These are phyloP conservation scores for Nemurella pictetii DNA, from an alignment of 2,888 invertebrate species.

Conservation along the genomic window DNA sequence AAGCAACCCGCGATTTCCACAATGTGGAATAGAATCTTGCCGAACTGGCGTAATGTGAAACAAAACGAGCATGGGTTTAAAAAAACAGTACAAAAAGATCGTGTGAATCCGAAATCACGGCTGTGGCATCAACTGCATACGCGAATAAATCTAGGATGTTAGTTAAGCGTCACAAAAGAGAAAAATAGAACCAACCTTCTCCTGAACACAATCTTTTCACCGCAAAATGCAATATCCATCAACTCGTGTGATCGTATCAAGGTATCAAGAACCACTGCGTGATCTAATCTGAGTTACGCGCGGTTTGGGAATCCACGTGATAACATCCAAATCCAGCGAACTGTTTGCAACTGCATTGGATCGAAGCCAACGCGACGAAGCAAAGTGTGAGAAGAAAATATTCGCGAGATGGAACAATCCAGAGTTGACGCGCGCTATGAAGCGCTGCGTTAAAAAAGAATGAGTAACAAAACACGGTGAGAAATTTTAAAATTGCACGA, in stretches of 20 bases:
- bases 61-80: neutral
- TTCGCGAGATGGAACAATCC: neutral
- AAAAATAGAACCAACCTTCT: neutral
- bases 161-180: conserved; percentile 8
- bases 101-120: too few relatives aligned
- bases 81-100: neutral
- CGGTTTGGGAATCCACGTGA: neutral
- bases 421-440: neutral
- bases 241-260: conserved; percentile 21
- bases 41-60: neutral
- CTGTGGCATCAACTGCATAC: neutral
- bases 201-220: conserved; percentile 15
- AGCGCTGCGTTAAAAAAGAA: neutral
- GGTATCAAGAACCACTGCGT: conserved; percentile 23
- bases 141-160: conserved; percentile 18
- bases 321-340: conserved; percentile 3
- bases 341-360: neutral
- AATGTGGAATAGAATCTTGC: neutral
- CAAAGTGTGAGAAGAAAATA: neutral
- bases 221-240: conserved; percentile 27
- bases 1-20: neutral
- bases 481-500: neutral
- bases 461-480: neutral
- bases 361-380: neutral
- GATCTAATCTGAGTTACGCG: conserved; percentile 16